Percentiles rank a stretch among this genome's conserved stretches.
Evolutionary conservation across 2,888 invertebrate species (phyloP).

Genomic region (Limnephilus auricula): DNA sequence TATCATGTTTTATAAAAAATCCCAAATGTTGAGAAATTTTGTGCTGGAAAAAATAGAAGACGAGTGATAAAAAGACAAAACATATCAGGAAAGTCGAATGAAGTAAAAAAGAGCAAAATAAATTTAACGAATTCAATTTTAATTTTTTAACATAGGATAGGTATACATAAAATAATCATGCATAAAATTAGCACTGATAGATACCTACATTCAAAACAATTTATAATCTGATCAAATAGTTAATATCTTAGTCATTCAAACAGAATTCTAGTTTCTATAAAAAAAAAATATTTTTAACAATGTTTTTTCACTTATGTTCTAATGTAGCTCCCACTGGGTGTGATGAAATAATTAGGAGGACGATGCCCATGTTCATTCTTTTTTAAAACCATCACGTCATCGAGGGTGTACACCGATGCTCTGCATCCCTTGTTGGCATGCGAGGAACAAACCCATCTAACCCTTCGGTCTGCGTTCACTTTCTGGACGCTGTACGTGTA

Average conservation of each 20-base stretch:
- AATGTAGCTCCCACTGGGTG: slow-evolving; percentile 2
- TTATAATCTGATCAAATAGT: background rate
- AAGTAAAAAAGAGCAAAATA: too few relatives aligned
- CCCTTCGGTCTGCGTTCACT: background rate
- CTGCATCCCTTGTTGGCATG: slow-evolving; percentile 31
- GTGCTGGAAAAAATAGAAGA: too few relatives aligned
- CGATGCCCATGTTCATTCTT: slow-evolving; percentile 33
- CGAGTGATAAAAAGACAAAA: too few relatives aligned
- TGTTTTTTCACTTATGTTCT: background rate
- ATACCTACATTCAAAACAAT: background rate
- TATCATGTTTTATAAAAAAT: too few relatives aligned
- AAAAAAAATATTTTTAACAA: too few relatives aligned
- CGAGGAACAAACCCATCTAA: slow-evolving; percentile 45
- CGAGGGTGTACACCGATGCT: slow-evolving; percentile 24
- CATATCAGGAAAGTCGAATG: too few relatives aligned
- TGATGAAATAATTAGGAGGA: slow-evolving; percentile 22
- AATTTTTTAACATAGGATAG: too few relatives aligned
- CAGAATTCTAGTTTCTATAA: background rate
- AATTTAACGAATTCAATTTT: too few relatives aligned
- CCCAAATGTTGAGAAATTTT: too few relatives aligned
- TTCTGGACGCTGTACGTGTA: slow-evolving; percentile 12
- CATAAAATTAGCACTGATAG: too few relatives aligned
- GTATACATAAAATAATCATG: too few relatives aligned
- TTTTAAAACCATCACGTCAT: slow-evolving; percentile 17
- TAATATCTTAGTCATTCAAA: background rate